Evolutionary conservation across 2,113 vertebrate genomes (phyloP).

Genomic region (Tretioscincus oriximinensis): DNA sequence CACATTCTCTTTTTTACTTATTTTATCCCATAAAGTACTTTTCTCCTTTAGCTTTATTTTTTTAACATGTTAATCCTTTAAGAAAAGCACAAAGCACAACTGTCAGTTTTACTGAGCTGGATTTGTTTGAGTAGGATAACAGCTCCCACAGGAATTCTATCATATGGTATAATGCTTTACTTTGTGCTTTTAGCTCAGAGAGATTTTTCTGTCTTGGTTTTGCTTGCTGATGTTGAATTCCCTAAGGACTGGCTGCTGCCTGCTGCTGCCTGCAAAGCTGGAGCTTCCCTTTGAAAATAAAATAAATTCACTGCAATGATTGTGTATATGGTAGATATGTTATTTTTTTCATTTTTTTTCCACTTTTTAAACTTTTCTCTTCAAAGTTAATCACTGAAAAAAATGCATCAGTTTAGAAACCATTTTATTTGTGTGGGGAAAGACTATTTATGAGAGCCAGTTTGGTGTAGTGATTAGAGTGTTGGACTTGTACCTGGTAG

Average conservation of each 20-base stretch:
- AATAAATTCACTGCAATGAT: slow-evolving; percentile 27
- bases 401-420: no score
- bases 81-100: slow-evolving; percentile 43
- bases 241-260: slow-evolving; percentile 39
- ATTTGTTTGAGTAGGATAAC: slow-evolving; percentile 63
- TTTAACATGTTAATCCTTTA: slow-evolving; percentile 50
- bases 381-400: not conserved
- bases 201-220: slow-evolving; percentile 56
- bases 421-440: no score
- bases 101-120: slow-evolving; percentile 56
- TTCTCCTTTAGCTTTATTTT: slow-evolving; percentile 27
- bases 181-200: slow-evolving; percentile 43
- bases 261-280: slow-evolving; percentile 38
- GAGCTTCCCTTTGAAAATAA: slow-evolving; percentile 18
- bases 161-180: slow-evolving; percentile 45
- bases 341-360: not conserved
- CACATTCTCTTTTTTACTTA: not conserved
- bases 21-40: slow-evolving; percentile 30
- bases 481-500: no score
- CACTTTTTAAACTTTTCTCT: not conserved
- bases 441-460: not conserved
- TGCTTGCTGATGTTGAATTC: slow-evolving; percentile 51
- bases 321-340: slow-evolving; percentile 15
- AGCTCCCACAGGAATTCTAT: slow-evolving; percentile 51
- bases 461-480: no score